Evolutionary conservation across 2,888 invertebrate species (phyloP), one percentile per base, ranked within the genome.

Genomic region (Macrostomum cliftonense): DNA sequence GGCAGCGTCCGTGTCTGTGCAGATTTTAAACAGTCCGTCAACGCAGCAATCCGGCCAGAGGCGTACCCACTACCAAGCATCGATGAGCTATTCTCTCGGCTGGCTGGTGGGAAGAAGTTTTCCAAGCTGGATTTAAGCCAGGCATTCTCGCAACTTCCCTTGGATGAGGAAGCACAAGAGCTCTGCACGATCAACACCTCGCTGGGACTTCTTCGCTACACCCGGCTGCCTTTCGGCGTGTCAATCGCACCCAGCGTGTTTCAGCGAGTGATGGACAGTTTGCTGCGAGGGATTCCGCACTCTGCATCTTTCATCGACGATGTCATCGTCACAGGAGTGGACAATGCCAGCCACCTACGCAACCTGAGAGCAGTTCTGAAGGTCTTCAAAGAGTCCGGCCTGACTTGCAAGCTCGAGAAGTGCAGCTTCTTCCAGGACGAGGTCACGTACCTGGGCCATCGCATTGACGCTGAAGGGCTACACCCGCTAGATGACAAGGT

Each of bases 401-500:
- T 58, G 37, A 47, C 54, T 11, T 46, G 58, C 1, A 55, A 56
- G 17, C 48, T 46, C 20, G 54, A 51, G 12, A 59, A 61, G 42
- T 61, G 58, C 46, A 44, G 43, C 16, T 60, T 58, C 46, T 38
- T 56, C 16, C 45, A 48, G 13, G 47, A 47, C 2, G 43, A 48
- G 38, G 54, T 62, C 9, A 50, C 52, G 12, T 60, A 59, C 49
- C 44, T 61, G 13, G 61, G 60, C 5, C 56, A 58, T 47, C 28
- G 43, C 12, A 50, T 58, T 12, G 50, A 54, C 42, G 44, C 47
- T 14, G 39, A 55, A 14, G 62, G 61, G 1, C 45, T 57, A 7
- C 51, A 51, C 28, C 54, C 57, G 12, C 43, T 52, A 4, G 51
- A 54, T 12, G 46, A 53, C 13, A 61, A 59, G 43, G 49, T 58